These are phyloP conservation scores for Cryptocephalus primarius DNA, from an alignment of 2,888 invertebrate species.

Conservation along the genomic window DNA sequence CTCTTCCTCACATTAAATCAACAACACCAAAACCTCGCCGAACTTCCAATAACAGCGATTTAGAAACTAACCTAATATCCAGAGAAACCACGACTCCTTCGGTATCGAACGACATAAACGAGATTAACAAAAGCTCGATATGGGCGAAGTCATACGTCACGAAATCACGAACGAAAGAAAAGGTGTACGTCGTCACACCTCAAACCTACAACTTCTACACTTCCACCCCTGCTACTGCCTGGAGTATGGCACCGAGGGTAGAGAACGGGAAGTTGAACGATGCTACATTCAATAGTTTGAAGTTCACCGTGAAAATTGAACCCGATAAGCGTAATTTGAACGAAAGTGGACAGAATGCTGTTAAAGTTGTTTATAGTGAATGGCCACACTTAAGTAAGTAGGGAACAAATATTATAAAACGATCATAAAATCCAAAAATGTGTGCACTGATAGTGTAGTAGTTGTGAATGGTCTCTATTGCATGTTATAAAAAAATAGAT, in stretches of 20 bases:
- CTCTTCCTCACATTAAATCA: slow-evolving; percentile 28
- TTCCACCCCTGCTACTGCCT: slow-evolving; percentile 23
- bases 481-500: no score
- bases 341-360: slow-evolving; percentile 15
- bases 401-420: not conserved
- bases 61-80: slow-evolving; percentile 27
- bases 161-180: slow-evolving; percentile 61
- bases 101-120: slow-evolving; percentile 3
- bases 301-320: slow-evolving; percentile 24
- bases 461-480: no score
- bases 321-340: slow-evolving; percentile 12
- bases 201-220: slow-evolving; percentile 44
- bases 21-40: slow-evolving; percentile 43
- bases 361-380: slow-evolving; percentile 35
- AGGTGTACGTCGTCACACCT: slow-evolving; percentile 74
- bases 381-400: slow-evolving; percentile 40
- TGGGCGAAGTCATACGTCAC: slow-evolving; percentile 21
- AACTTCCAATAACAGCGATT: slow-evolving; percentile 29
- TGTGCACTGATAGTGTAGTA: not conserved
- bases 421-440: not conserved
- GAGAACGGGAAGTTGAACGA: slow-evolving; percentile 22
- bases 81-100: slow-evolving; percentile 13
- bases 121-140: not conserved
- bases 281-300: slow-evolving; percentile 15
- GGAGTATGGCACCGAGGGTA: slow-evolving; percentile 30